Conservation (phyloP, 1,140 invertebrate species). For the Drosophila triauraria region DNA sequence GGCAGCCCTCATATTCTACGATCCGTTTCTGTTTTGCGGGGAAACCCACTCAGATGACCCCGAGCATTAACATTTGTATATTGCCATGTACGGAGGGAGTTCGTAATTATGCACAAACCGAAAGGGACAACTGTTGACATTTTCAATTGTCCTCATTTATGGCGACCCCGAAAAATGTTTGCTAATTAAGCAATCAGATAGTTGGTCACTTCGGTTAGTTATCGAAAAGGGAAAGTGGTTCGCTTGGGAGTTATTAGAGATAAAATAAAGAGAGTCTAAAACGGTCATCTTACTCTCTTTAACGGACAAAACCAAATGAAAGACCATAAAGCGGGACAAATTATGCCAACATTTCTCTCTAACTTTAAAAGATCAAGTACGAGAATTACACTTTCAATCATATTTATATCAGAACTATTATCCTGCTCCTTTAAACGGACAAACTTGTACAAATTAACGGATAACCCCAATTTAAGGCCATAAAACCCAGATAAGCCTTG, state of each 20-base stretch:
- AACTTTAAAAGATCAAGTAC: no score
- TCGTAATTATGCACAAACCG: slow-evolving; percentile 66
- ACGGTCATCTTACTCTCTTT: neutral
- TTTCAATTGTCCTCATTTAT: slow-evolving; percentile 66
- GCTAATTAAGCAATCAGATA: slow-evolving; percentile 71
- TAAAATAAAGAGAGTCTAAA: neutral
- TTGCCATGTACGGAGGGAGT: slow-evolving; percentile 15
- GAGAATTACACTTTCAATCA: no score
- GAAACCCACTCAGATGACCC: slow-evolving; percentile 43
- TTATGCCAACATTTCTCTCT: no score
- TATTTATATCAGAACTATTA: neutral
- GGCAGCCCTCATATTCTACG: slow-evolving; percentile 22
- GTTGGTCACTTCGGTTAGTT: slow-evolving; percentile 11
- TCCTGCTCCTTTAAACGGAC: neutral
- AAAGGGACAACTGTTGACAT: slow-evolving; percentile 75
- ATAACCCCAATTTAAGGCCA: neutral
- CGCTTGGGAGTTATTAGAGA: neutral
- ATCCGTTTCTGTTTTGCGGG: slow-evolving; percentile 17
- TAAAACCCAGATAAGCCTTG: neutral
- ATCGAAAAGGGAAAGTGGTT: neutral
- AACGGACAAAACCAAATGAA: no score
- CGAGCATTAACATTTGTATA: slow-evolving; percentile 23
- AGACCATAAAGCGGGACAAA: no score
- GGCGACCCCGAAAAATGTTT: slow-evolving; percentile 54
- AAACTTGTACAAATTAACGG: neutral